Evolutionary conservation across 1,140 invertebrate species (phyloP).

Genomic region (Bombus waltoni): DNA sequence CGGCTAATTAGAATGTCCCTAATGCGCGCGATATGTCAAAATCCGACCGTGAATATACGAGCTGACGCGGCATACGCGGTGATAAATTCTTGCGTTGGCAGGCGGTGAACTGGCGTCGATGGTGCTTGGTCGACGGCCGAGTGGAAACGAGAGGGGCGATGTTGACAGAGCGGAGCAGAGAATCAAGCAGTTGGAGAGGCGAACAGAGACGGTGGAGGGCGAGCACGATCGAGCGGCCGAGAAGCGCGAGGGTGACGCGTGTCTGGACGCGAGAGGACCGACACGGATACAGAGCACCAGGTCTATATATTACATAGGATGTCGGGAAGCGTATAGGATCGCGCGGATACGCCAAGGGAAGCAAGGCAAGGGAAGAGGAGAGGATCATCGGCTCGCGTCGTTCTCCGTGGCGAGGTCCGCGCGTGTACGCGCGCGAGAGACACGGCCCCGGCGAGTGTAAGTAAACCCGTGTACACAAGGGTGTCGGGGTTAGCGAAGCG

Average conservation of each 20-base stretch:
- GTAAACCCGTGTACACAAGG: conserved; percentile 21
- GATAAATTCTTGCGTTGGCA: conserved; percentile 78
- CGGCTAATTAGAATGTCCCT: conserved; percentile 73
- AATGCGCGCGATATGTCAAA: conserved; percentile 74
- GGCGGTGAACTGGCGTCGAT: conserved; percentile 80
- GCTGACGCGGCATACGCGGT: conserved; percentile 71
- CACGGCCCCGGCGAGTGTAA: background rate
- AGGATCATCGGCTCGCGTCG: background rate
- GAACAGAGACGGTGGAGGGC: background rate
- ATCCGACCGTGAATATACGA: conserved; percentile 69
- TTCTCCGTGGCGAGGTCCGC: no score
- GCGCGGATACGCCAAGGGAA: background rate
- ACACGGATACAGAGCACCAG: conserved; percentile 23
- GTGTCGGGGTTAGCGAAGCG: conserved; percentile 34
- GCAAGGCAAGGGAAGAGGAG: conserved; percentile 14
- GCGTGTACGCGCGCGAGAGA: background rate
- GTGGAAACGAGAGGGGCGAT: conserved; percentile 52
- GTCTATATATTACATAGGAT: conserved; percentile 41
- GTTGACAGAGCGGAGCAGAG: conserved; percentile 19
- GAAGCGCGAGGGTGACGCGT: conserved; percentile 6
- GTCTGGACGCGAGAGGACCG: background rate
- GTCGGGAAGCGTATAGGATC: background rate
- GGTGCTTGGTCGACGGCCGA: conserved; percentile 75
- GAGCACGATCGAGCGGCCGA: conserved; percentile 3
- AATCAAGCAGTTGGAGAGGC: conserved; percentile 5